Base-by-base conservation (phyloP, 2,888 invertebrate genomes). In the Penaeus monodon region DNA sequence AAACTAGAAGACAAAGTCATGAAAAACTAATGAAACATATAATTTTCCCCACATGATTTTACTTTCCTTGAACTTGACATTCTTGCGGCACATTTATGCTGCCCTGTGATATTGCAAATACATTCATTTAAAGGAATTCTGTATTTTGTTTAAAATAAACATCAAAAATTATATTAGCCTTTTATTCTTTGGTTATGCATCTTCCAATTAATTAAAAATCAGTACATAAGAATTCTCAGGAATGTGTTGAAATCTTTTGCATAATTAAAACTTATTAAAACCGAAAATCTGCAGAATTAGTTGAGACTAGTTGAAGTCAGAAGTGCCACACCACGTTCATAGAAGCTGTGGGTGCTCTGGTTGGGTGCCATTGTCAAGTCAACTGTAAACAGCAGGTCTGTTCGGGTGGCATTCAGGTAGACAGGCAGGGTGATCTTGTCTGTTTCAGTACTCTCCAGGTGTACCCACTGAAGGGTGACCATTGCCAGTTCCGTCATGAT, bases 281-380 rank as follows among this genome's bases (percentile, higher is more conserved):
- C 79, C 44, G 0, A 33, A 74, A 57, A 17, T 64, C 77, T 44
- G 76, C 38, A 29, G 33, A 20, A 49, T 87, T 94, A 96, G 93
- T 97, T 97, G 91, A 98, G 95, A 90, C 96, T 95, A 64, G 97
- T 97, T 74, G 99, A 99, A 38, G 98, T 97, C 92, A 99, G 95
- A 76, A 99, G 94, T 80, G 99, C 99, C 44, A 99, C 99, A 91
- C 99, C 99, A 84, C 99, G 94, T 93, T 99, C 99, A 93, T 99
- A 99, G 94, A 99, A 99, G 92, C 97, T 97, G 92, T 98, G 98
- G 84, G 96, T 96, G 92, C 97, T 97, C 92, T 97, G 97, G 66
- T 96, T 96, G 79, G 97, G 95, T 80, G 97, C 97, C 84, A 98
- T 96, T 91, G 97, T 96, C 92, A 99, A 95, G 91, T 99, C 97